Conservation (phyloP, 2,113 vertebrate genomes). For the Lathamus discolor region DNA sequence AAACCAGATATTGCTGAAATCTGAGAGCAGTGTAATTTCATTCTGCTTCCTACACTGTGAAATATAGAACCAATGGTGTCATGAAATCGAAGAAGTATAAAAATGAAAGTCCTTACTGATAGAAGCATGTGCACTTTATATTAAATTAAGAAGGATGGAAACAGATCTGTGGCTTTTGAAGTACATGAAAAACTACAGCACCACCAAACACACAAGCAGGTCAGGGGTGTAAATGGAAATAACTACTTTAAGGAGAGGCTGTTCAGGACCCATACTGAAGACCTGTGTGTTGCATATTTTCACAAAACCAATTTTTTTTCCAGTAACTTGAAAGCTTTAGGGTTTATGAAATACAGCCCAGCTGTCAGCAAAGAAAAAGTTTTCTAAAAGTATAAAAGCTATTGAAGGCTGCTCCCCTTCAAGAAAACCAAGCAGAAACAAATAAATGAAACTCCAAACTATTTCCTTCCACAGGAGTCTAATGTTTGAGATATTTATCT, state of each 20-base stretch:
- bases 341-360: slow-evolving; percentile 73
- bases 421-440: background rate
- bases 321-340: slow-evolving; percentile 66
- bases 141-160: slow-evolving; percentile 78
- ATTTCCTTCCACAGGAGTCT: background rate
- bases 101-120: slow-evolving; percentile 76
- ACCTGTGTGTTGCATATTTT: slow-evolving; percentile 70
- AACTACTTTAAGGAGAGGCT: slow-evolving; percentile 78
- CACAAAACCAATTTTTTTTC: slow-evolving; percentile 79
- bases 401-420: slow-evolving; percentile 14
- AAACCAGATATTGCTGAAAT: slow-evolving; percentile 76
- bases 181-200: slow-evolving; percentile 72
- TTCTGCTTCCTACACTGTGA: slow-evolving; percentile 71
- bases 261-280: slow-evolving; percentile 70
- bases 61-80: slow-evolving; percentile 76
- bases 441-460: background rate
- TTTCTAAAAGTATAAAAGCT: slow-evolving; percentile 61
- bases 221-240: slow-evolving; percentile 76
- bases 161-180: slow-evolving; percentile 74
- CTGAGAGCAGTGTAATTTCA: slow-evolving; percentile 73
- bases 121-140: slow-evolving; percentile 77
- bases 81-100: slow-evolving; percentile 75
- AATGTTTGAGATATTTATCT: background rate
- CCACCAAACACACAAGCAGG: slow-evolving; percentile 62
- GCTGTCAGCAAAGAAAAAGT: slow-evolving; percentile 70